Conservation (phyloP, 1,140 invertebrate genomes). For the Anastrepha ludens region DNA sequence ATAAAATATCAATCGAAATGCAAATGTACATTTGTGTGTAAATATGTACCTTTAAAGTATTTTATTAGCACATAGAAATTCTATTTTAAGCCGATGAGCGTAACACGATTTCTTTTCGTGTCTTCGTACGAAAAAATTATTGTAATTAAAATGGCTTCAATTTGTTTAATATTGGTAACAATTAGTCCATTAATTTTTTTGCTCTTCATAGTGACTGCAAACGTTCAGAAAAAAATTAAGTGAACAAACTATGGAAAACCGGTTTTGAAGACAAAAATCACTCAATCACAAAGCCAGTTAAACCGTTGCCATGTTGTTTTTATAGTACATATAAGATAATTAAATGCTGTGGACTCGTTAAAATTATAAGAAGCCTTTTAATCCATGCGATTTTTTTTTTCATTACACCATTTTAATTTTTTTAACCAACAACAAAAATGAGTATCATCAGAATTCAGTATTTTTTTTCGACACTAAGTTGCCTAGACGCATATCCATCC, state of each 20-base stretch:
- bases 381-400: no score
- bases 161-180: neutral
- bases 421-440: no score
- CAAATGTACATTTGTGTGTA: no score
- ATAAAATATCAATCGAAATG: neutral
- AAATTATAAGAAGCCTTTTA: no score
- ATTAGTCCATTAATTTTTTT: neutral
- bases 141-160: constrained; percentile 1
- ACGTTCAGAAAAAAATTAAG: neutral
- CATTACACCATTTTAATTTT: no score
- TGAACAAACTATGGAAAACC: constrained; percentile 29
- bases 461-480: no score
- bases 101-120: neutral
- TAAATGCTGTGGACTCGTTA: neutral
- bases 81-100: neutral
- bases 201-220: neutral
- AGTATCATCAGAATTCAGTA: no score
- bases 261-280: constrained; percentile 36
- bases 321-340: constrained; percentile 11
- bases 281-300: neutral
- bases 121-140: neutral
- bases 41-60: neutral
- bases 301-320: neutral
- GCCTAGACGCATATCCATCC: no score
- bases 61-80: neutral